Evolutionary conservation across 2,113 vertebrate species (phyloP).

Genomic region (Hoplias malabaricus): DNA sequence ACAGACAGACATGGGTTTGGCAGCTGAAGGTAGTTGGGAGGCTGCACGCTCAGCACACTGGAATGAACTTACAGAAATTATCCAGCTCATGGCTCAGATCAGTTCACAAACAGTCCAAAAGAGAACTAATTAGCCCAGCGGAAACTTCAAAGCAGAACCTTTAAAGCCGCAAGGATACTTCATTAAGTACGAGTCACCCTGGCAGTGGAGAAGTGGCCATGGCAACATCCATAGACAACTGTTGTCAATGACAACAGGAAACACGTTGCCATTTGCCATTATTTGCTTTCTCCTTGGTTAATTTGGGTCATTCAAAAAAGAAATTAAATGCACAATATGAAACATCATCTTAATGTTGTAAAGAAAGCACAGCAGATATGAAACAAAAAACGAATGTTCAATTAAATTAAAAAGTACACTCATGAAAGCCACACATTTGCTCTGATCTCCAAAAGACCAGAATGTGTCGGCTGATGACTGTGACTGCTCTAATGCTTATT

Average conservation of each 20-base stretch:
- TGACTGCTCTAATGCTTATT: not conserved
- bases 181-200: constrained; percentile 60
- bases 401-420: not conserved
- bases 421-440: not conserved
- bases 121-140: constrained; percentile 55
- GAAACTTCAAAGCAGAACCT: constrained; percentile 63
- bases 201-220: constrained; percentile 25
- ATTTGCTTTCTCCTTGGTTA: not conserved
- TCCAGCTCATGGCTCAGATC: constrained; percentile 13
- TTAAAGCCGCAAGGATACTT: constrained; percentile 44
- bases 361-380: not conserved
- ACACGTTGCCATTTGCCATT: not conserved
- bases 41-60: not conserved
- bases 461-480: not conserved
- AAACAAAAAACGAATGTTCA: not conserved
- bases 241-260: constrained; percentile 34
- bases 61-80: constrained; percentile 34
- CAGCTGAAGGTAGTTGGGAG: not conserved
- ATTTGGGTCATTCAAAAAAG: not conserved
- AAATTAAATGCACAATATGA: not conserved
- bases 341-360: not conserved
- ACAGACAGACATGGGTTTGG: not conserved
- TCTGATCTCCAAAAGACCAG: not conserved
- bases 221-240: constrained; percentile 24
- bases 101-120: constrained; percentile 52